Percentiles rank a stretch among this genome's conserved stretches.
Evolutionary conservation across 1,140 invertebrate genomes (phyloP).

Genomic region (Platorchestia sp.): DNA sequence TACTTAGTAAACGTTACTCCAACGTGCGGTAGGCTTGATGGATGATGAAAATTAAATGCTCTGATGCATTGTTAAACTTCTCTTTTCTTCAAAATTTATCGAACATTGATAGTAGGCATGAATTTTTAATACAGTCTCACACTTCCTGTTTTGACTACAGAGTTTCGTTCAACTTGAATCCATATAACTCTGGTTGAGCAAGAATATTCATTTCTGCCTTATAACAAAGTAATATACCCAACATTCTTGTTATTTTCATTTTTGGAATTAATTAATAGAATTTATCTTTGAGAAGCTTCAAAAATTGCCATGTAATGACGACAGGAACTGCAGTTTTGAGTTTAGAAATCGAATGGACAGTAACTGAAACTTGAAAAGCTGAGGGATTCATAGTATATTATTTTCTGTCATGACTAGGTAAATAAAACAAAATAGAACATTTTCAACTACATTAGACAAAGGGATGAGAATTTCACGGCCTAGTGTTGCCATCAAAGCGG

Average conservation of each 20-base stretch:
- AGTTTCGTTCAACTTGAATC: neutral
- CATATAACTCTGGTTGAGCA: neutral
- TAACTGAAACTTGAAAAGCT: neutral
- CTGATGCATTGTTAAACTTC: neutral
- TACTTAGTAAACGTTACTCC: no score
- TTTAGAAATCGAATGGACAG: neutral
- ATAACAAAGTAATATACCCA: neutral
- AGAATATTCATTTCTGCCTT: neutral
- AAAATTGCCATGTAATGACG: neutral
- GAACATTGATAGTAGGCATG: no score
- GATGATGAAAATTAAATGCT: neutral
- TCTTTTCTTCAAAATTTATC: neutral
- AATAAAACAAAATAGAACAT: neutral
- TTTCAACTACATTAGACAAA: neutral
- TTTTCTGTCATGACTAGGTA: neutral
- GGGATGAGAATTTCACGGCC: neutral
- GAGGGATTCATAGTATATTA: neutral
- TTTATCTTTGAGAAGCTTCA: neutral
- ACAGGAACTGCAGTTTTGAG: neutral
- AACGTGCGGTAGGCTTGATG: neutral
- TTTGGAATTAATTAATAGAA: neutral
- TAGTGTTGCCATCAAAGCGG: neutral
- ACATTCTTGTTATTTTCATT: neutral
- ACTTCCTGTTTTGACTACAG: neutral
- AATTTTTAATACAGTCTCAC: no score